Evolutionary conservation across 2,113 vertebrate species (phyloP).

Genomic region (Apistogramma diplotaenia): DNA sequence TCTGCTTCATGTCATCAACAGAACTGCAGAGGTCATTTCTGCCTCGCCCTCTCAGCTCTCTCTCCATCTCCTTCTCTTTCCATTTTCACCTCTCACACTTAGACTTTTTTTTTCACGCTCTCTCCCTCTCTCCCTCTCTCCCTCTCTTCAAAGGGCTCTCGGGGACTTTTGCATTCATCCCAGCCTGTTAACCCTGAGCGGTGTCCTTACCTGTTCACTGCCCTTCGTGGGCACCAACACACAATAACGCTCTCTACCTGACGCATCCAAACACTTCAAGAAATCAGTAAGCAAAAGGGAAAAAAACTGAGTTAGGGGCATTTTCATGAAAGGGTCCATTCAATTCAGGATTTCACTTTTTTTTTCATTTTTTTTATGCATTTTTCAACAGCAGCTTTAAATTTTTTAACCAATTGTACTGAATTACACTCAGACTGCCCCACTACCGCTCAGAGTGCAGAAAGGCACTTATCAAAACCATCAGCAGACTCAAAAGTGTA

Average conservation of each 20-base stretch:
- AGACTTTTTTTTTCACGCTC: neutral
- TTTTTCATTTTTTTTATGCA: neutral
- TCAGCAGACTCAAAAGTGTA: neutral
- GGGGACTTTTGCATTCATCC: constrained; percentile 28
- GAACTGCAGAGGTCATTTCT: constrained; percentile 55
- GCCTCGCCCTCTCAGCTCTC: constrained; percentile 6
- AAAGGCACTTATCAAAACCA: constrained; percentile 29
- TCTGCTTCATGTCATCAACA: constrained; percentile 50
- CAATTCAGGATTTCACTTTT: neutral
- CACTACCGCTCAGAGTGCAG: constrained; percentile 15
- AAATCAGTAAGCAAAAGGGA: neutral
- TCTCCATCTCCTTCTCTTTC: constrained; percentile 14
- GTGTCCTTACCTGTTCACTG: constrained; percentile 14
- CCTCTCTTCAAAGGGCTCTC: constrained; percentile 13
- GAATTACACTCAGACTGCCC: constrained; percentile 13
- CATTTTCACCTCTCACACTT: constrained; percentile 20
- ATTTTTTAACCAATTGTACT: constrained; percentile 6
- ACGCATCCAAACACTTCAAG: neutral
- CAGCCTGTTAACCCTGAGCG: constrained; percentile 42
- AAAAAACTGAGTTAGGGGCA: neutral
- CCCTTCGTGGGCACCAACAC: neutral
- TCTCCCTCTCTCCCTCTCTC: neutral
- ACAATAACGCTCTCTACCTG: neutral
- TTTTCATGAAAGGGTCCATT: neutral
- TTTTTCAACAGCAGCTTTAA: constrained; percentile 15